Evolutionary conservation across 2,888 invertebrate species (phyloP).

Genomic region (Tenthredo amoena): DNA sequence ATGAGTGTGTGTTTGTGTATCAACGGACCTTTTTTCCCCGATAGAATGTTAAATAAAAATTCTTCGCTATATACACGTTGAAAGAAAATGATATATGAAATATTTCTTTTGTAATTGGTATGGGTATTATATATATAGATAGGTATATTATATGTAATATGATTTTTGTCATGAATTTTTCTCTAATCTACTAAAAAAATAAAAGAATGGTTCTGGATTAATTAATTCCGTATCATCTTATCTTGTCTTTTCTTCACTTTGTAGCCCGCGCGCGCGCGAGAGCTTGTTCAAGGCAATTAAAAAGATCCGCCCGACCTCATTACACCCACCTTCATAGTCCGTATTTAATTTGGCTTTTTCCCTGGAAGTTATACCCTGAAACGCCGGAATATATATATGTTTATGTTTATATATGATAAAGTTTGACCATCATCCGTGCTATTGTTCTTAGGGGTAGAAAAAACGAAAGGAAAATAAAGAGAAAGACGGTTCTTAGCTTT

Average conservation of each 20-base stretch:
- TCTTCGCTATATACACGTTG: neutral
- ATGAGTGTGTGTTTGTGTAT: neutral
- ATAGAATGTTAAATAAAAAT: slow-evolving; percentile 36
- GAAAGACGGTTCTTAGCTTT: neutral
- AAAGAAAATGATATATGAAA: neutral
- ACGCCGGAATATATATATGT: neutral
- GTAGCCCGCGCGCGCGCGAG: neutral
- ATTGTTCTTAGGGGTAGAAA: neutral
- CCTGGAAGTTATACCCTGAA: neutral
- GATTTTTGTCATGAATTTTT: neutral
- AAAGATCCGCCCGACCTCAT: slow-evolving; percentile 25
- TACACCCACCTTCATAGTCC: slow-evolving; percentile 26
- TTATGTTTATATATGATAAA: neutral
- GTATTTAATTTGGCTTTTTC: slow-evolving; percentile 55
- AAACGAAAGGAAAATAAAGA: neutral
- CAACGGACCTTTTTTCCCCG: slow-evolving; percentile 9
- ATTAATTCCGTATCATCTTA: slow-evolving; percentile 1
- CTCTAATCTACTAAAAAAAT: neutral
- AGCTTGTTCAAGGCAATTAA: slow-evolving; percentile 39
- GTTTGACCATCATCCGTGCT: neutral
- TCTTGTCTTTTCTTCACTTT: neutral
- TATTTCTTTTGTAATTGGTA: neutral
- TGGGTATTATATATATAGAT: neutral
- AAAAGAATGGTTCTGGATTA: neutral
- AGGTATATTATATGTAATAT: neutral